phyloP scores from a whole-genome alignment of 2,888 invertebrate genomes.

The Drosophila formosana region DNA sequence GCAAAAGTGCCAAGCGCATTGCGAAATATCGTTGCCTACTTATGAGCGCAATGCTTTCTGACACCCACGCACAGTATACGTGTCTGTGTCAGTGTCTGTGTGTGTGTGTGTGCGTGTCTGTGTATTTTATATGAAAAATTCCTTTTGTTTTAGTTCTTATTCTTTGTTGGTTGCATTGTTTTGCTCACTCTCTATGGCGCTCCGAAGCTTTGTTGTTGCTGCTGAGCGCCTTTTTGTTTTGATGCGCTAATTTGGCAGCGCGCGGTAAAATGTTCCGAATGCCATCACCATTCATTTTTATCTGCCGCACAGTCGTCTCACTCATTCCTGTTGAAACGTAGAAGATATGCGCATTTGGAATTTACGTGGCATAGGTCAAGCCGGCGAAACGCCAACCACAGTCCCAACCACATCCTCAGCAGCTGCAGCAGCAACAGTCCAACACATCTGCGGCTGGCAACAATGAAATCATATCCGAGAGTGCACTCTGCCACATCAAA shows the following conservation, averaged over 20 bases:
- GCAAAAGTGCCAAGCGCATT: slow-evolving; percentile 31
- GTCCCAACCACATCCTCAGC: neutral
- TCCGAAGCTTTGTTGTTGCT: slow-evolving; percentile 27
- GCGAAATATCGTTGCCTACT: slow-evolving; percentile 64
- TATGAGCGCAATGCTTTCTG: slow-evolving; percentile 50
- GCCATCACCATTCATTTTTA: slow-evolving; percentile 34
- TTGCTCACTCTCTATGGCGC: slow-evolving; percentile 37
- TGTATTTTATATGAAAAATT: slow-evolving; percentile 52
- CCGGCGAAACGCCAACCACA: slow-evolving; percentile 29
- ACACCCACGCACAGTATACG: slow-evolving; percentile 41
- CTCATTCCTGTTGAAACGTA: slow-evolving; percentile 4
- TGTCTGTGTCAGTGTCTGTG: slow-evolving; percentile 3
- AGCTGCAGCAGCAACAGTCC: neutral
- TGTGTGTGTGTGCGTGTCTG: slow-evolving; percentile 24
- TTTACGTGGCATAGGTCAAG: slow-evolving; percentile 73
- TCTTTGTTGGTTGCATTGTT: slow-evolving; percentile 55
- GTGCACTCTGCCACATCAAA: slow-evolving; percentile 19
- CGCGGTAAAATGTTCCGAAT: slow-evolving; percentile 52
- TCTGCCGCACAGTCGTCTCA: slow-evolving; percentile 15
- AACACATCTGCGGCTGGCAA: slow-evolving; percentile 14
- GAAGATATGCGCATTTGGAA: slow-evolving; percentile 69
- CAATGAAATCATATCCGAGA: slow-evolving; percentile 15
- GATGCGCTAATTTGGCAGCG: slow-evolving; percentile 72
- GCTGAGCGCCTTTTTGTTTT: slow-evolving; percentile 66
- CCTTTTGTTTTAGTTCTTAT: slow-evolving; percentile 60